Evolutionary conservation across 2,888 invertebrate species (phyloP).

Genomic region (Philereme transversata): DNA sequence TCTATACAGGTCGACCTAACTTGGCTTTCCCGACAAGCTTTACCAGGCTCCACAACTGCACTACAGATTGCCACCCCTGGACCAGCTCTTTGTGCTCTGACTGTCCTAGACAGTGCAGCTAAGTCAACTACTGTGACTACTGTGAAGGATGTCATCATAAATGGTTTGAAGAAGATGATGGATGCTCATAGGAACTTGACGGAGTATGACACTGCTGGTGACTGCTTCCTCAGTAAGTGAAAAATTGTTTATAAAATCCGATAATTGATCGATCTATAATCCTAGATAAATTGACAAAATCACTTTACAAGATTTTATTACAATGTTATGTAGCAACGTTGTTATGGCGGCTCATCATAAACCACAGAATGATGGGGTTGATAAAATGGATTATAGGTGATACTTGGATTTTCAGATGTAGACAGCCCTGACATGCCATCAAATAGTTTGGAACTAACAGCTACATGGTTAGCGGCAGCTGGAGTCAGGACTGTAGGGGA

Average conservation of each 20-base stretch:
- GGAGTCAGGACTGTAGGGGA: slow-evolving; percentile 57
- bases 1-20: slow-evolving; percentile 61
- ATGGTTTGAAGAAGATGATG: slow-evolving; percentile 53
- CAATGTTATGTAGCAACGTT: too few species aligned
- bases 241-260: not conserved
- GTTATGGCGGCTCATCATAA: too few species aligned
- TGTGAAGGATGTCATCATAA: slow-evolving; percentile 55
- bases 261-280: too few species aligned
- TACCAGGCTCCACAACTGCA: slow-evolving; percentile 59
- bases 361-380: too few species aligned
- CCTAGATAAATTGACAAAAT: too few species aligned
- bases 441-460: slow-evolving; percentile 51
- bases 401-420: slow-evolving; percentile 43
- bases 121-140: slow-evolving; percentile 50
- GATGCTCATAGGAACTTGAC: slow-evolving; percentile 68
- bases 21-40: slow-evolving; percentile 60
- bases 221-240: slow-evolving; percentile 64
- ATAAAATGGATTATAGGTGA: too few species aligned
- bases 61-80: slow-evolving; percentile 62
- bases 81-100: slow-evolving; percentile 70
- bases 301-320: too few species aligned
- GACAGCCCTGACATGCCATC: slow-evolving; percentile 50
- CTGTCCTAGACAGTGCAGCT: slow-evolving; percentile 63
- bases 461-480: slow-evolving; percentile 59
- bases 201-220: slow-evolving; percentile 67